These are phyloP conservation scores for Tenthredo amoena DNA, from an alignment of 2,888 invertebrate species.

Conservation along the genomic window DNA sequence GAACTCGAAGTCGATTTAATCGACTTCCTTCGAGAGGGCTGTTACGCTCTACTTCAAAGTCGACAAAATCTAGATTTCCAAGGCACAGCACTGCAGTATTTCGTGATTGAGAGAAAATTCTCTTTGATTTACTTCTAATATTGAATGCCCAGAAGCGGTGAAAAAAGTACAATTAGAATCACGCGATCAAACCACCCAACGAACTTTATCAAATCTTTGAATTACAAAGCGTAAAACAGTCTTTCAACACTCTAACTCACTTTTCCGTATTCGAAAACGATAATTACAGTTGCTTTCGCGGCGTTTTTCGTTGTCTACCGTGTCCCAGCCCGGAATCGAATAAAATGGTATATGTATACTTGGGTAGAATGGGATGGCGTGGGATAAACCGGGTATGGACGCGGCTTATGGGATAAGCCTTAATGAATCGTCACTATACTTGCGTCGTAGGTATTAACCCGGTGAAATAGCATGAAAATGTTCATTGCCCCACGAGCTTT, in stretches of 20 bases:
- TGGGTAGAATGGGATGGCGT: slow-evolving; percentile 1
- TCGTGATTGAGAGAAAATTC: slow-evolving; percentile 15
- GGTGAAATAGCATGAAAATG: slow-evolving; percentile 46
- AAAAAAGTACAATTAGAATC: slow-evolving; percentile 27
- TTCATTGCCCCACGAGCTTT: slow-evolving; percentile 5
- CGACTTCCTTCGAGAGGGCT: background rate
- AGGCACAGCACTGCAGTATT: background rate
- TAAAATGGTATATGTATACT: slow-evolving; percentile 33
- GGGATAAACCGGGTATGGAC: slow-evolving; percentile 47
- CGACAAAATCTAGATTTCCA: background rate
- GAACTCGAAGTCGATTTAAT: slow-evolving; percentile 7
- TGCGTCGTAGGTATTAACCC: slow-evolving; percentile 34
- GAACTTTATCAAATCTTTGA: background rate
- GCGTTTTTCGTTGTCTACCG: slow-evolving; percentile 26
- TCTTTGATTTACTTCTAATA: slow-evolving; percentile 27
- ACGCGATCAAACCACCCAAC: background rate
- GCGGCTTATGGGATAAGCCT: slow-evolving; percentile 54
- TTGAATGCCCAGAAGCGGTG: background rate
- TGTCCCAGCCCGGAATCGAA: background rate
- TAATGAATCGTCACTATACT: slow-evolving; percentile 51
- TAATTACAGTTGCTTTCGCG: slow-evolving; percentile 34
- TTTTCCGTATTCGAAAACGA: slow-evolving; percentile 4
- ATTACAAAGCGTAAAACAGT: background rate
- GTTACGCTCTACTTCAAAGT: slow-evolving; percentile 31
- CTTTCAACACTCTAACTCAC: background rate